Evolutionary conservation across 2,888 invertebrate species (phyloP).

Genomic region (Leptopilina myrica): DNA sequence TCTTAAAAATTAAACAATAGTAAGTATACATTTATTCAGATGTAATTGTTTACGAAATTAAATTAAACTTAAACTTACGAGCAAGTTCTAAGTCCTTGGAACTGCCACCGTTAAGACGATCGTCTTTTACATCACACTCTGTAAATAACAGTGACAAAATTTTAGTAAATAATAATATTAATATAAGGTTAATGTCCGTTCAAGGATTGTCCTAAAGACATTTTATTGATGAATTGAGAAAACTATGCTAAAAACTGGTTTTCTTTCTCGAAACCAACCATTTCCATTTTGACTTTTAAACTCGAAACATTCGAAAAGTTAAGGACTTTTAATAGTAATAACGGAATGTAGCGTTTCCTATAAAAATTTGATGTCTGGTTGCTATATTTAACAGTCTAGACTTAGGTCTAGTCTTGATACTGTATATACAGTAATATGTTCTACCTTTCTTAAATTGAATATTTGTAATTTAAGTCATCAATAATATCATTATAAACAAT

Average conservation of each 20-base stretch:
- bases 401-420: no score
- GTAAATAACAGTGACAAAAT: not conserved
- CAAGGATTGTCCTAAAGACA: no score
- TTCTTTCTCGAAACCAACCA: no score
- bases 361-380: no score
- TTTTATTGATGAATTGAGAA: no score
- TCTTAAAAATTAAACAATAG: conserved; percentile 68
- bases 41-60: not conserved
- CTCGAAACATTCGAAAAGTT: no score
- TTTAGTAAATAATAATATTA: not conserved
- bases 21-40: not conserved
- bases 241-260: no score
- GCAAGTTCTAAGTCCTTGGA: conserved; percentile 84
- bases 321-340: no score
- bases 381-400: not conserved
- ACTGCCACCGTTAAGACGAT: conserved; percentile 88
- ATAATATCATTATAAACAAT: not conserved
- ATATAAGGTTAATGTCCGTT: not conserved
- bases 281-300: no score
- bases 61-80: conserved; percentile 71
- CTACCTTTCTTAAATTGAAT: not conserved
- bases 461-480: not conserved
- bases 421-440: not conserved
- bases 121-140: conserved; percentile 94
- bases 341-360: no score